Conservation (phyloP, 2,797 vertebrate genomes). For the Trichosurus vulpecula region DNA sequence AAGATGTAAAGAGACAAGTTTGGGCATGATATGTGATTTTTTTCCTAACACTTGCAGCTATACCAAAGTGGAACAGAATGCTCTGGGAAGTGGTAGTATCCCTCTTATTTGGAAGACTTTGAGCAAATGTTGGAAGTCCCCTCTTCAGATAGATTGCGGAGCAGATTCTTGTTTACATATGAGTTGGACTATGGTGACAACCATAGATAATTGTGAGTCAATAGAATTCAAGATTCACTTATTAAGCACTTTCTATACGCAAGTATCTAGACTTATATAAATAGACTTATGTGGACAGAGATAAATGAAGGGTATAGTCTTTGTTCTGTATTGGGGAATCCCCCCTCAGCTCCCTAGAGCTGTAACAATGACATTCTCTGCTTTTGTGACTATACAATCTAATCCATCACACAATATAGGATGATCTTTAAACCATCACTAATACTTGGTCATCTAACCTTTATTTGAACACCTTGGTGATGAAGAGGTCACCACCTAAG, state of each 20-base stretch:
- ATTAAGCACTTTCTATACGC: not conserved
- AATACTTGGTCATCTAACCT: not conserved
- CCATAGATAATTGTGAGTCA: not conserved
- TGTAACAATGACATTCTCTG: not conserved
- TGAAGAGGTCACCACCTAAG: not conserved
- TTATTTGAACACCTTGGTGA: not conserved
- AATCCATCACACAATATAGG: not conserved
- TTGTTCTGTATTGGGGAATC: not conserved
- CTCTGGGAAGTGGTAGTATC: not conserved
- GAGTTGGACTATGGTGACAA: not conserved
- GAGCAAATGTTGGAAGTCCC: not conserved
- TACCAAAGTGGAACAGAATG: not conserved
- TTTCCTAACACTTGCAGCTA: not conserved
- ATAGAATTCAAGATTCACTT: not conserved
- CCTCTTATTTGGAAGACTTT: not conserved
- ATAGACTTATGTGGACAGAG: not conserved
- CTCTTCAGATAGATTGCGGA: not conserved
- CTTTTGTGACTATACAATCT: not conserved
- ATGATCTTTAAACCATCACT: not conserved
- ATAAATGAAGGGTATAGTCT: not conserved
- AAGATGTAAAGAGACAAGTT: not conserved
- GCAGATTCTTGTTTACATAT: not conserved
- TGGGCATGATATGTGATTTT: not conserved
- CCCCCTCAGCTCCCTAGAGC: not conserved
- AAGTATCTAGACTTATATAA: not conserved